Evolutionary conservation across 2,888 invertebrate species (phyloP).

Genomic region (Acrocyrtus sp.): DNA sequence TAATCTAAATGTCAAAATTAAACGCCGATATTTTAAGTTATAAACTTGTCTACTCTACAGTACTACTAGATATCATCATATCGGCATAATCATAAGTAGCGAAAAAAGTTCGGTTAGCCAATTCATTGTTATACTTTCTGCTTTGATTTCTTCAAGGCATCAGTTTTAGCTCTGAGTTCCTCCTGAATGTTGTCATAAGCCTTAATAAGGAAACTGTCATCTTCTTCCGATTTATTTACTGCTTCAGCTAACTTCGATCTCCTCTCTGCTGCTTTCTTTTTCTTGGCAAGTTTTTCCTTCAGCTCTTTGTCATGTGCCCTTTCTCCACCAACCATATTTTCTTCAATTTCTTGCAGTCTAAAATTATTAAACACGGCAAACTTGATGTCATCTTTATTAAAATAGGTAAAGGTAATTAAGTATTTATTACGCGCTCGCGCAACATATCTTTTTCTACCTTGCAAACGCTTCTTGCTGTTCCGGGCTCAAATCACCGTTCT

Average conservation of each 20-base stretch:
- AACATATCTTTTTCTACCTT: slow-evolving; percentile 65
- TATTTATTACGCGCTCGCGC: too few relatives aligned
- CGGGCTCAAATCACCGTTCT: slow-evolving; percentile 61
- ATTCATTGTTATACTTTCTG: slow-evolving; percentile 70
- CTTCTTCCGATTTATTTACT: slow-evolving; percentile 73
- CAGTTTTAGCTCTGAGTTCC: slow-evolving; percentile 78
- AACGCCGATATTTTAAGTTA: neutral
- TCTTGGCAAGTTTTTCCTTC: slow-evolving; percentile 74
- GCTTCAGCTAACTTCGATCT: slow-evolving; percentile 72
- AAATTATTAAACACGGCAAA: neutral
- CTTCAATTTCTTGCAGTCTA: slow-evolving; percentile 74
- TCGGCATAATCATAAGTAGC: neutral
- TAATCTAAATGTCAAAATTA: slow-evolving; percentile 70
- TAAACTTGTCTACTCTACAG: neutral
- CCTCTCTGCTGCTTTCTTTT: slow-evolving; percentile 74
- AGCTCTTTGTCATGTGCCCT: slow-evolving; percentile 77
- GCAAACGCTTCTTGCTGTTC: slow-evolving; percentile 68
- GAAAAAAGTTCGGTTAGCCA: slow-evolving; percentile 1
- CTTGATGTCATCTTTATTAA: neutral
- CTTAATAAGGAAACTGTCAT: slow-evolving; percentile 74
- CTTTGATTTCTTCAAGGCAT: slow-evolving; percentile 74
- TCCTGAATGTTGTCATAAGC: slow-evolving; percentile 84
- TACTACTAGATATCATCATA: neutral
- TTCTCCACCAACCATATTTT: slow-evolving; percentile 83
- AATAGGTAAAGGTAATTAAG: neutral